These are phyloP conservation scores for Apteryx mantelli DNA, from an alignment of 2,113 vertebrate species.

Conservation along the genomic window DNA sequence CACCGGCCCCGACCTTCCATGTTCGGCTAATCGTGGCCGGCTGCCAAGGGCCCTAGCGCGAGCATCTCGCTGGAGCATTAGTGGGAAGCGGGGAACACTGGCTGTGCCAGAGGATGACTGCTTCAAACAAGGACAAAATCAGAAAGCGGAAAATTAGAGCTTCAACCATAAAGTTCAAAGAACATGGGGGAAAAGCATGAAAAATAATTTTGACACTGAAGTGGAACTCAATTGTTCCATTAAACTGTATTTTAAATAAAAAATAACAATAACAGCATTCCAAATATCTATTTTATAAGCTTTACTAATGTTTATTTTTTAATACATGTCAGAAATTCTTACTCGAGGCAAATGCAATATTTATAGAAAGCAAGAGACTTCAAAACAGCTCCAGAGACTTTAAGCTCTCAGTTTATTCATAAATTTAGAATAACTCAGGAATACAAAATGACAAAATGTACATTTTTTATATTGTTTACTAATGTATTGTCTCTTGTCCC, in stretches of 20 bases:
- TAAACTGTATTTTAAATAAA: slow-evolving; percentile 75
- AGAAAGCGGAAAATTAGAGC: slow-evolving; percentile 48
- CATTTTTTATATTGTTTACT: slow-evolving; percentile 74
- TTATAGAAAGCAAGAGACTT: slow-evolving; percentile 76
- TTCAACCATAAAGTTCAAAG: slow-evolving; percentile 63
- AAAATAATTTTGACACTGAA: slow-evolving; percentile 69
- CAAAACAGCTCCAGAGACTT: slow-evolving; percentile 73
- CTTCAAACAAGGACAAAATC: slow-evolving; percentile 32
- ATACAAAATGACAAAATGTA: slow-evolving; percentile 75
- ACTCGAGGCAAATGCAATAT: slow-evolving; percentile 75
- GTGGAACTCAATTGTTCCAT: slow-evolving; percentile 68
- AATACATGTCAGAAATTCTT: slow-evolving; percentile 74
- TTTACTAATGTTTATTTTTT: slow-evolving; percentile 75
- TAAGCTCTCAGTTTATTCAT: slow-evolving; percentile 70
- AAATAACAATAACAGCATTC: slow-evolving; percentile 71
- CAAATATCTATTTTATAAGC: slow-evolving; percentile 72
- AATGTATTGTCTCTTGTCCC: slow-evolving; percentile 68
- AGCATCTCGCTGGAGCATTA: background rate
- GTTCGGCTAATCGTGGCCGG: background rate
- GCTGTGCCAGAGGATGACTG: background rate
- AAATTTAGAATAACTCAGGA: slow-evolving; percentile 71
- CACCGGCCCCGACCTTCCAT: background rate
- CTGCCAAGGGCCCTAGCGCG: background rate
- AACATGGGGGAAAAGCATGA: background rate
- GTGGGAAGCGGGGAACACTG: background rate